These are phyloP conservation scores for Scolopax mira DNA, from an alignment of 2,113 vertebrate genomes.

Conservation along the genomic window DNA sequence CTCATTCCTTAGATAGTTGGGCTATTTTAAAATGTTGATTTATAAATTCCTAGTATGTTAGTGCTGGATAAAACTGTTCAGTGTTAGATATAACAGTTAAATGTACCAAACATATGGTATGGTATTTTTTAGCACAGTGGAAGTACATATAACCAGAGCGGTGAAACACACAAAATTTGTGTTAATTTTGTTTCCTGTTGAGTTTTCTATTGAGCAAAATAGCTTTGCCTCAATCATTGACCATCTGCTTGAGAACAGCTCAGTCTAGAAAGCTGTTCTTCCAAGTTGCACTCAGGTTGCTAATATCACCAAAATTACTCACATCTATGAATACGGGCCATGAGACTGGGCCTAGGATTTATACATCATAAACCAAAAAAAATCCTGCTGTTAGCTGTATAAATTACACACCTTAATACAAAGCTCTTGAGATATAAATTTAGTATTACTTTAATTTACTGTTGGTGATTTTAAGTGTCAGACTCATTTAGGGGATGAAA, in stretches of 20 bases:
- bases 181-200: too few relatives aligned
- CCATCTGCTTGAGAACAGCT: not conserved
- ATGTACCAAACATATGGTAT: not conserved
- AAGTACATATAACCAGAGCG: not conserved
- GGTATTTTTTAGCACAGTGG: not conserved
- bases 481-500: not conserved
- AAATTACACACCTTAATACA: not conserved
- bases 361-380: not conserved
- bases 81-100: not conserved
- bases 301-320: not conserved
- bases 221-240: not conserved
- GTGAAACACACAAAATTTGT: not conserved
- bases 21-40: not conserved
- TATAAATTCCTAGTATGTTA: not conserved
- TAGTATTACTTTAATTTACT: not conserved
- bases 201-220: not conserved
- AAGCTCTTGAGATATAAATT: not conserved
- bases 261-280: not conserved
- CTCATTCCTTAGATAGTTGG: not conserved
- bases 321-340: not conserved
- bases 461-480: not conserved
- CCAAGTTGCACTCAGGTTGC: rapidly evolving
- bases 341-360: not conserved
- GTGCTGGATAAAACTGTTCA: not conserved
- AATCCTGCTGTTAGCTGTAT: not conserved